phyloP scores from a whole-genome alignment of 2,113 vertebrate genomes.

The Sturnus vulgaris region DNA sequence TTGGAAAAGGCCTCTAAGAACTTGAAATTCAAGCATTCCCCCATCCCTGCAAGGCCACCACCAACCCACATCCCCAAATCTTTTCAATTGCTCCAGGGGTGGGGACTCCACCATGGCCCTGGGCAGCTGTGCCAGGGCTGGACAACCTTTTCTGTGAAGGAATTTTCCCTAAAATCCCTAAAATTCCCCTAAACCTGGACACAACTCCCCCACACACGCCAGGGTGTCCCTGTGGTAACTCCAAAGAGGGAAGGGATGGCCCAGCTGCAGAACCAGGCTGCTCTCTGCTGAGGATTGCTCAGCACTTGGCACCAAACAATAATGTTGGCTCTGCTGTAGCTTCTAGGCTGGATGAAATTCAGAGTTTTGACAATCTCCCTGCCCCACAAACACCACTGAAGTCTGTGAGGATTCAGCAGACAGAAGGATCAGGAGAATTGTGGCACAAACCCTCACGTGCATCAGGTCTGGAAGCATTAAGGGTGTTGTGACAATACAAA shows the following conservation, averaged over 20 bases:
- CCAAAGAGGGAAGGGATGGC: not conserved
- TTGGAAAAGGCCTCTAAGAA: not conserved
- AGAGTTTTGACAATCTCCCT: not conserved
- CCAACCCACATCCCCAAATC: not conserved
- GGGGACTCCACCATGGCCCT: fast-evolving
- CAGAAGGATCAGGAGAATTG: not conserved
- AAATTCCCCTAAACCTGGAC: not conserved
- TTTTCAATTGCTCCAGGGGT: not conserved
- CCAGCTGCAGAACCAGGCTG: not conserved
- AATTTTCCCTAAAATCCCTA: not conserved
- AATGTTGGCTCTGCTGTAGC: fast-evolving
- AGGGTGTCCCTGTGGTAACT: not conserved
- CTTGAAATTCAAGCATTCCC: not conserved
- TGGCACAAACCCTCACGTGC: fast-evolving
- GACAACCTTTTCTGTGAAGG: not conserved
- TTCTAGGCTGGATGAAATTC: not conserved
- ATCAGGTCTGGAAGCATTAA: not conserved
- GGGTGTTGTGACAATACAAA: not conserved
- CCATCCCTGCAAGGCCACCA: not conserved
- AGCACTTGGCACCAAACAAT: not conserved
- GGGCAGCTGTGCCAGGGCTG: not conserved
- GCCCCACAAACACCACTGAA: not conserved
- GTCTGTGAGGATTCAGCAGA: not conserved
- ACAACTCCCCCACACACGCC: fast-evolving
- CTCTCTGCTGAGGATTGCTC: not conserved